Percentiles rank a stretch among this genome's conserved stretches.
Evolutionary conservation across 23 tunicate species (phyloP).

Genomic region (Halocynthia aurantium): DNA sequence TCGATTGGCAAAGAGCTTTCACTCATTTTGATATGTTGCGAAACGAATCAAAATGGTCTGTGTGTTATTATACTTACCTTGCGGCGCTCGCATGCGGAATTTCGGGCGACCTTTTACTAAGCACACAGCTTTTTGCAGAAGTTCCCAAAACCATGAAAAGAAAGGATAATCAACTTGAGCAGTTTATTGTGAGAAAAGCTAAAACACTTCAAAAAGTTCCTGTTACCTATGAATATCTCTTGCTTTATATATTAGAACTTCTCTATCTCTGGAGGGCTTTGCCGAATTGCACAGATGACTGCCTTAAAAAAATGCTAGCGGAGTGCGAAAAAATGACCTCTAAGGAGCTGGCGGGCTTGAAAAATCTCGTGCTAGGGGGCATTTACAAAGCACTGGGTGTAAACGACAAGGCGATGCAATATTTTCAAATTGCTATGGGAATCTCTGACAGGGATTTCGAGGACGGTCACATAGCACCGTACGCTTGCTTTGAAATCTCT

Average conservation of each 20-base stretch:
- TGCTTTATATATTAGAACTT: conserved; percentile 45
- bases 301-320: conserved; percentile 39
- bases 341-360: conserved; percentile 47
- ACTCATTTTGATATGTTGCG: conserved; percentile 50
- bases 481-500: conserved; percentile 71
- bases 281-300: conserved; percentile 60
- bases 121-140: conserved; percentile 47
- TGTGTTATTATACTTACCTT: conserved; percentile 74
- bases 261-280: conserved; percentile 80
- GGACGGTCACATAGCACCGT: conserved; percentile 83
- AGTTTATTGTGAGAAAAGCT: conserved; percentile 69
- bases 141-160: conserved; percentile 80
- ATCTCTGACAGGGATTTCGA: conserved; percentile 64
- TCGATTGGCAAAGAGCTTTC: conserved; percentile 67
- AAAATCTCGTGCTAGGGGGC: conserved; percentile 55
- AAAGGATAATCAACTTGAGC: conserved; percentile 70
- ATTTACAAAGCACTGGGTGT: conserved; percentile 48
- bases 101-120: conserved; percentile 24
- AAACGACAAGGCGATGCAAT: conserved; percentile 24
- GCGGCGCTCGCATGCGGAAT: conserved; percentile 43
- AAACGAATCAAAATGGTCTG: conserved; percentile 80
- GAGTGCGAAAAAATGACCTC: conserved; percentile 49
- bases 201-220: conserved; percentile 65
- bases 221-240: conserved; percentile 42
- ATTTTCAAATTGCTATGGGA: conserved; percentile 27